phyloP scores from a whole-genome alignment of 2,797 vertebrate species.

The Yasuhikotakia modesta region DNA sequence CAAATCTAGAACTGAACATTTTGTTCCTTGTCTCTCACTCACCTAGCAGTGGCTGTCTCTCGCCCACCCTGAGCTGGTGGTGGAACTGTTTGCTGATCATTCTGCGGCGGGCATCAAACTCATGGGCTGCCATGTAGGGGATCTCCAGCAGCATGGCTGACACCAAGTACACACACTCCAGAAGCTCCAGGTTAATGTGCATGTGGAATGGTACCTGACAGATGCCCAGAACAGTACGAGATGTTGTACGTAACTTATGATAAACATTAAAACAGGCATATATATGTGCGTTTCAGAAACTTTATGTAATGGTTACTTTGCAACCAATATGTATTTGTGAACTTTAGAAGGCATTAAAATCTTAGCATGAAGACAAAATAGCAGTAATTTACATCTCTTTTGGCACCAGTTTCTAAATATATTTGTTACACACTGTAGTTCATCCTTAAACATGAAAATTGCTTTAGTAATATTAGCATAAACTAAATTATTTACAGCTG shows the following conservation, averaged over 20 bases:
- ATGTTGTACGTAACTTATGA: neutral
- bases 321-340: no score
- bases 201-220: slow-evolving; percentile 90
- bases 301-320: no score
- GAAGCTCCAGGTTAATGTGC: slow-evolving; percentile 92
- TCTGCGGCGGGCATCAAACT: slow-evolving; percentile 88
- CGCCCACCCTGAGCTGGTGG: slow-evolving; percentile 90
- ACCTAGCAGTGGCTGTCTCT: slow-evolving; percentile 87
- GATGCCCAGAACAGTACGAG: neutral
- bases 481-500: no score
- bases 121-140: slow-evolving; percentile 92
- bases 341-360: no score
- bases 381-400: no score
- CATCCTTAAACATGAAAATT: no score
- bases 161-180: slow-evolving; percentile 92
- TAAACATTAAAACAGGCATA: neutral
- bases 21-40: slow-evolving; percentile 37
- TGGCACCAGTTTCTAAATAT: no score
- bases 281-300: no score
- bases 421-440: no score
- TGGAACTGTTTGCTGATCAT: slow-evolving; percentile 98
- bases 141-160: slow-evolving; percentile 93
- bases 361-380: no score
- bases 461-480: no score
- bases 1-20: no score